phyloP scores from a whole-genome alignment of 2,113 vertebrate genomes.

The Eurypyga helias region DNA sequence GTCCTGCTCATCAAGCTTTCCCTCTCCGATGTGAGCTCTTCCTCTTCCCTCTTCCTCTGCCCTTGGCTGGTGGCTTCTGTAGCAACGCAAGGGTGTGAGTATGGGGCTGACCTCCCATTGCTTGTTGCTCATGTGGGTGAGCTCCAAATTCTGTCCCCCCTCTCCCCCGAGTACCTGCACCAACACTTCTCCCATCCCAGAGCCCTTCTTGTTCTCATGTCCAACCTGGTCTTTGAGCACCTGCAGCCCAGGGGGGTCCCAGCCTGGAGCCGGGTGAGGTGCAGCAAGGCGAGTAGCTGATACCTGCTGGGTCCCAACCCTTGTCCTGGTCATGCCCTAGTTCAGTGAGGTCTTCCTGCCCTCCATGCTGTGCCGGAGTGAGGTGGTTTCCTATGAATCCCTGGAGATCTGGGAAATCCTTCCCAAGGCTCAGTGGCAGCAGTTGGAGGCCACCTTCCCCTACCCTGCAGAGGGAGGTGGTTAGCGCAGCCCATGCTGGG shows the following conservation, averaged over 20 bases:
- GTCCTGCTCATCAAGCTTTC: not conserved
- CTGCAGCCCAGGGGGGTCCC: not conserved
- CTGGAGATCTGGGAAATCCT: not conserved
- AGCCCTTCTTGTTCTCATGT: rapidly evolving
- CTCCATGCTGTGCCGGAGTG: rapidly evolving
- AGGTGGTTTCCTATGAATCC: not conserved
- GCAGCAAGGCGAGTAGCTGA: not conserved
- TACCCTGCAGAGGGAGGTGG: rapidly evolving
- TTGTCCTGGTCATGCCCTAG: not conserved
- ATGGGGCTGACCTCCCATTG: not conserved
- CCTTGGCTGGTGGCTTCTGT: not conserved
- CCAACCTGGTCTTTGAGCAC: not conserved
- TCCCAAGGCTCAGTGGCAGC: not conserved
- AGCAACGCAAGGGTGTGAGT: not conserved
- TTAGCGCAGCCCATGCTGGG: not conserved
- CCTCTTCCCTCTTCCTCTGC: no score
- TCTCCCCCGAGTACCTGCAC: not conserved
- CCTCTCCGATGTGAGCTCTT: not conserved
- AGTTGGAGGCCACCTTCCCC: not conserved
- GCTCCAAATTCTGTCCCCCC: not conserved
- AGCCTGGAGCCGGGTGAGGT: not conserved
- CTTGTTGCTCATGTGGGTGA: not conserved
- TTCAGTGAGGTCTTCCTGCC: not conserved
- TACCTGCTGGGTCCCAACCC: not conserved
- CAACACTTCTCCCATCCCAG: not conserved